Base-by-base conservation (phyloP, 1,140 invertebrate genomes). In the Drosophila paulistorum region DNA sequence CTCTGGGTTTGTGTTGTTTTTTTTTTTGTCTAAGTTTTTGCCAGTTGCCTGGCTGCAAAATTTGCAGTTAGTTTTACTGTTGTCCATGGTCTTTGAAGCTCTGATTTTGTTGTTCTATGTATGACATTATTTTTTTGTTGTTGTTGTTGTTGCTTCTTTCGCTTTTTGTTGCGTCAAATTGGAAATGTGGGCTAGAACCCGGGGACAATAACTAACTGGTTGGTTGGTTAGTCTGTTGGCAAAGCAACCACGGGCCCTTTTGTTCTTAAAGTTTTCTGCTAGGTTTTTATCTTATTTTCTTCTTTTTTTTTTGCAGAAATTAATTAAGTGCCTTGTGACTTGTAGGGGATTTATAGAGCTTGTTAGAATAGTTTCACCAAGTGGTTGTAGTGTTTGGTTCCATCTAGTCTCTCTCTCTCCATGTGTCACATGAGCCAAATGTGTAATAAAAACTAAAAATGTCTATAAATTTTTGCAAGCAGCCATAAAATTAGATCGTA, bases 31-130 rank as follows among this genome's bases (percentile, higher is more conserved):
- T 30, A 30, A 61, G 65, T 77, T 72, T 74, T 75, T 71, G 20
- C 45, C 23, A 51, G 45, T 51, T 51, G 45, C 9, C 45, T 51
- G 17, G 45, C 77, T 76, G 78, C 79, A 79, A 78, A 85, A 77
- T 86, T 86, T 83, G 79, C 83, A 87, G 83, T 86, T 86, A 86
- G 84, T 87, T 86, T 78, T 86, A 82, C 83, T 79, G 82, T 77
- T 86, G 72, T 78, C 68, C 70, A 45, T 60, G 62, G 45, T 57
- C 69, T 63, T 51, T 69, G 57, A 65, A 69, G 68, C 65, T 71
- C 74, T 80, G 78, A 75, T 67, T 62, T 73, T 77, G 79, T 65
- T 65, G 67, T 77, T 20, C 74, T 74, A 65, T 78, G 79, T 82
- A 82, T 81, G 79, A 81, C 79, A 81, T 82, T 81, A 81, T 64